Evolutionary conservation across 2,797 vertebrate species (phyloP), one percentile per base, ranked within the genome.

Genomic region (Vipera ursinii): DNA sequence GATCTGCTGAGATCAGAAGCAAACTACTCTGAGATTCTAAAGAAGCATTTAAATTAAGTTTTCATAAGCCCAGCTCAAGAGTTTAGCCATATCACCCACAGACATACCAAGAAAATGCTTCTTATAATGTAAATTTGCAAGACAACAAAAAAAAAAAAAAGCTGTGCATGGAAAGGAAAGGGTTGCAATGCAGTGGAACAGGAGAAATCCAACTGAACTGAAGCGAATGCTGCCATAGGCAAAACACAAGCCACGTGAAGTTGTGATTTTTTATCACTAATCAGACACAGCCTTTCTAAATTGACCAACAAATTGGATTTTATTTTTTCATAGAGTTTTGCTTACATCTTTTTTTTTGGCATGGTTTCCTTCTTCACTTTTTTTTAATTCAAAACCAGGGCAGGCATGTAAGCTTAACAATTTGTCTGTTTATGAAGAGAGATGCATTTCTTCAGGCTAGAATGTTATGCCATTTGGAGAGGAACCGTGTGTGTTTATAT

Each of bases 1-100:
- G 90, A 91, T 91, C 94, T 86, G 0, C 44, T 92, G 24, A 61
- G 28, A 92, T 91, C 90, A 87, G 87, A 94, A 94, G 65, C 48
- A 51, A 92, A 90, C 94, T 63, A 0, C 12, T 8, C 2, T 93
- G 38, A 0, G 55, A 15, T 93, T 89, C 63, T 69, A 73, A 56
- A 95, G 93, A 92, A 92, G 93, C 38, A 0, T 73, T 73, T 32
- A 15, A 38, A 38, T 73, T 73, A 73, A 15, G 65, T 32, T 8
- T 28, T 91, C 2, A 10, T 73, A 94, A 92, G 10, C 93, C 91
- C 91, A 53, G 89, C 4, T 14, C 26, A 59, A 1, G 0, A 88
- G 38, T 65, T 15, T 90, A 95, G 24, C 2, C 86, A 89, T 14
- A 24, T n/a, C 82, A 91, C 48, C 17, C 44, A 15, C 3, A 4